Percentiles rank a stretch among this genome's conserved stretches.
These are phyloP conservation scores for Conus ventricosus DNA, from an alignment of 1,140 invertebrate genomes.

Conservation along the genomic window DNA sequence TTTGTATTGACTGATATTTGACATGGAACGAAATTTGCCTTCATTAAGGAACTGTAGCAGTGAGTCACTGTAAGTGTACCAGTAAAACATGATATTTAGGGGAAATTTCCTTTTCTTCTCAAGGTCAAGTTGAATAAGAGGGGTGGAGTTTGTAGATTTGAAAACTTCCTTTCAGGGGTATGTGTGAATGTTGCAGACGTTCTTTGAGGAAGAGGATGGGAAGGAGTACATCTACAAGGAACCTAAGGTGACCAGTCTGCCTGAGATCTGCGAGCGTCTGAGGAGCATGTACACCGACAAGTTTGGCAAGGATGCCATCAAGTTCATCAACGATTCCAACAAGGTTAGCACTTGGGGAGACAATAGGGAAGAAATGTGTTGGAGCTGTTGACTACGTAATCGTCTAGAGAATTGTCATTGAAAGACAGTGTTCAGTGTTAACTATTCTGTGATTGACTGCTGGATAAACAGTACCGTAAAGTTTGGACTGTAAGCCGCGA, in stretches of 20 bases:
- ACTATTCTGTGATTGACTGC: not conserved
- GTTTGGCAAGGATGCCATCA: conserved; percentile 88
- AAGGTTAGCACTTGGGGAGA: conserved; percentile 77
- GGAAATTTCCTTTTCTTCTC: too few relatives aligned
- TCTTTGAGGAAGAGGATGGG: conserved; percentile 92
- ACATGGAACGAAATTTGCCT: too few relatives aligned
- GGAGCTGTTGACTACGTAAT: not conserved
- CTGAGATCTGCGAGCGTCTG: conserved; percentile 92
- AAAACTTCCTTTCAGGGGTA: too few relatives aligned
- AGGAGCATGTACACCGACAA: conserved; percentile 85
- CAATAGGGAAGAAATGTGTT: not conserved
- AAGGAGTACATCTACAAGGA: conserved; percentile 97
- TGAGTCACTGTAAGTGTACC: too few relatives aligned
- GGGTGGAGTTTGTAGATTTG: too few relatives aligned
- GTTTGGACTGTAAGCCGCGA: too few relatives aligned
- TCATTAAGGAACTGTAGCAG: too few relatives aligned
- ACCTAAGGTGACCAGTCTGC: conserved; percentile 93
- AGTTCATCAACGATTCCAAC: conserved; percentile 93
- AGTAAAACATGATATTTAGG: too few relatives aligned
- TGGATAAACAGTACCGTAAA: too few relatives aligned
- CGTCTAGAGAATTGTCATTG: not conserved
- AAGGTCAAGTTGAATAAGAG: too few relatives aligned
- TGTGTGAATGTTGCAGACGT: conserved; percentile 45
- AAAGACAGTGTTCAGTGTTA: not conserved
- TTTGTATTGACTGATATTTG: too few relatives aligned